Evolutionary conservation across 2,888 invertebrate genomes (phyloP), one percentile per base, ranked within the genome.

Genomic region (Cetonia aurata): DNA sequence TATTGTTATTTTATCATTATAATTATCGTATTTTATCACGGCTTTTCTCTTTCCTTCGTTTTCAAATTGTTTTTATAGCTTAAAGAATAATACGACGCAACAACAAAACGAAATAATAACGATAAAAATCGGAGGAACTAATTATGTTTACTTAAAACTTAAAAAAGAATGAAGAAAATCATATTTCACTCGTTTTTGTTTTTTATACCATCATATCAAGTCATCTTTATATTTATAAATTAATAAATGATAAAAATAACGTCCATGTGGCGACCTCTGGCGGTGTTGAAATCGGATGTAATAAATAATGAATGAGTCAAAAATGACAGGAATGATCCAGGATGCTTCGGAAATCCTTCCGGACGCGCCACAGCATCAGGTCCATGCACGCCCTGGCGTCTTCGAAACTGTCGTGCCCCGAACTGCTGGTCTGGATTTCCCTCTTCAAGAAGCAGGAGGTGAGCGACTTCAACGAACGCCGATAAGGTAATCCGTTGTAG

Each of bases 341-440:
- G 9, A 71, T 71, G n/a, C 66, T 69, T 46, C 67, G 66, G 48
- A 81, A 81, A 78, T 91, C 90, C 75, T 88, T 87, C 70, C 88
- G 87, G 25, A 96, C 87, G 82, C 91, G 91, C 86, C 91, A 90
- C 68, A 96, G 86, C 87, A 97, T 94, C 60, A 99, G 86, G 80
- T 98, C 95, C 86, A 98, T 89, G 76, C 95, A 95, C 10, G 95
- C 92, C 44, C 90, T 87, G 0, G 99, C 96, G 83, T 99, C 99
- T 84, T 99, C 99, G 70, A 91, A 88, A 74, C 96, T 95, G 84
- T 96, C 94, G 86, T 99, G 99, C 4, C 96, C 94, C 57, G 86
- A 90, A 77, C 87, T 87, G 80, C 86, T 86, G 9, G 85, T 86
- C 83, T 99, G 99, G 70, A 99, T 98, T 72, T 92, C 91, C 73